These are phyloP conservation scores for Megalonaias nervosa DNA, from an alignment of 1,140 invertebrate genomes.

Conservation along the genomic window DNA sequence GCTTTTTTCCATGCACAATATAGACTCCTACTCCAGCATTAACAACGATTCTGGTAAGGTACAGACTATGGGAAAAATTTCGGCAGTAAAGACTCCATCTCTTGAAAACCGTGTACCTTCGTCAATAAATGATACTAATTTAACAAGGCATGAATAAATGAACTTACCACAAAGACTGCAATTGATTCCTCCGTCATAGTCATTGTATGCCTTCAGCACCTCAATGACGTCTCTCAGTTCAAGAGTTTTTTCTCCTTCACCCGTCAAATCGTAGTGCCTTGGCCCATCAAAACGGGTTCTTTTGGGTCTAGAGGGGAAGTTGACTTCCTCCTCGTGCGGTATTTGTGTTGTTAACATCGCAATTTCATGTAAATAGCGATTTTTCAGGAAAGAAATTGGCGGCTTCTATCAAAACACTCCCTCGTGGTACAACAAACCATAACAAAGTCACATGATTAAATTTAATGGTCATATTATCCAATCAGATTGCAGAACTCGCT, in stretches of 20 bases:
- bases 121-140: neutral
- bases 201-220: slow-evolving; percentile 53
- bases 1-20: too few species aligned
- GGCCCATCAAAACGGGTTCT: slow-evolving; percentile 38
- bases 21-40: neutral
- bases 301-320: slow-evolving; percentile 42
- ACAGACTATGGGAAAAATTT: neutral
- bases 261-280: slow-evolving; percentile 44
- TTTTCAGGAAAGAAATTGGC: neutral
- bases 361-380: slow-evolving; percentile 9
- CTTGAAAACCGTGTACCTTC: neutral
- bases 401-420: neutral
- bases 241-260: slow-evolving; percentile 40
- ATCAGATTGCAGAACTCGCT: slow-evolving; percentile 3
- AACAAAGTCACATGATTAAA: slow-evolving; percentile 46
- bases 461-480: slow-evolving; percentile 11
- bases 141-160: neutral
- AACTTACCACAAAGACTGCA: slow-evolving; percentile 65
- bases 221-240: slow-evolving; percentile 58
- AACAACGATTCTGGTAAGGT: neutral
- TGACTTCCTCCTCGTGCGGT: slow-evolving; percentile 9
- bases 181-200: slow-evolving; percentile 66
- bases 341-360: slow-evolving; percentile 34
- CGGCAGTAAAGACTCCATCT: neutral
- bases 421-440: slow-evolving; percentile 33